phyloP scores from a whole-genome alignment of 2,113 vertebrate genomes.

The Geothlypis trichas region DNA sequence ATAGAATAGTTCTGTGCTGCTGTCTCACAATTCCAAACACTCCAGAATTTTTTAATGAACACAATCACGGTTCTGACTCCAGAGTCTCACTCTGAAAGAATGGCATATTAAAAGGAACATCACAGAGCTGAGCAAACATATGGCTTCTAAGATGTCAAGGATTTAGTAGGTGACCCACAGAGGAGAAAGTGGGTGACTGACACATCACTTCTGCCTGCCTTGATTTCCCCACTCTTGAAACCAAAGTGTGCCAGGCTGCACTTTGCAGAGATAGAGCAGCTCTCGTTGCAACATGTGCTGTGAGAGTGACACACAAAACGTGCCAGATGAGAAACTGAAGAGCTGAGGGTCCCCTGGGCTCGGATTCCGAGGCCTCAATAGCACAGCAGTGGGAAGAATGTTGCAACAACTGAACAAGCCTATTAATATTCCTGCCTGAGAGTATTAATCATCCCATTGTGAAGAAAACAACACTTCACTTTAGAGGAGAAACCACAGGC shows the following conservation, averaged over 20 bases:
- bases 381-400: conserved; percentile 50
- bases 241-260: neutral
- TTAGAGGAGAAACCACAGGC: conserved; percentile 53
- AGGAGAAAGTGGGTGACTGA: neutral
- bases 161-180: neutral
- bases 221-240: neutral
- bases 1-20: neutral
- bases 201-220: conserved; percentile 7
- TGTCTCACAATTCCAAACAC: neutral
- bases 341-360: conserved; percentile 40
- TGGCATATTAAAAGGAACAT: neutral
- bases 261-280: neutral
- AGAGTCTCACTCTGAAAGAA: neutral
- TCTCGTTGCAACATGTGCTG: conserved; percentile 7
- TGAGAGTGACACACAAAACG: conserved; percentile 7
- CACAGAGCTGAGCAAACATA: neutral
- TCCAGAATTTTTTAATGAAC: neutral
- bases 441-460: conserved; percentile 67
- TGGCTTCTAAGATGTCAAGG: neutral
- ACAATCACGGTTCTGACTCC: neutral
- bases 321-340: conserved; percentile 47
- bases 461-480: conserved; percentile 62
- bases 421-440: conserved; percentile 48
- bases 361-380: neutral
- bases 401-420: conserved; percentile 37